Evolutionary conservation across 2,888 invertebrate genomes (phyloP).

Genomic region (Agriopis marginaria): DNA sequence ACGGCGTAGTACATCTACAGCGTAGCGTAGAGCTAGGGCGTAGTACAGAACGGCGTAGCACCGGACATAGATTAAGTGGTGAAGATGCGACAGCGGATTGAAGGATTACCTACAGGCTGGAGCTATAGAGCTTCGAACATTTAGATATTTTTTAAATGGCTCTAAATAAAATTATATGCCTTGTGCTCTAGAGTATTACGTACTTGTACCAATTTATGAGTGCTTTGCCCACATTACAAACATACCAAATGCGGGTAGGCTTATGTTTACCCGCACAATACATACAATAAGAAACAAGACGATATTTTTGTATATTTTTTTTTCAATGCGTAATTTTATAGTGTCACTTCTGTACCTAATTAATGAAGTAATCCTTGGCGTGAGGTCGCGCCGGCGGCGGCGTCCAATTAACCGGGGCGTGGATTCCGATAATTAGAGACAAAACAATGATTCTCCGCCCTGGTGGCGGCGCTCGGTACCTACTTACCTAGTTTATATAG

Average conservation of each 20-base stretch:
- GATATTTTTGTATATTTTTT: too few relatives aligned
- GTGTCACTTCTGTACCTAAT: constrained; percentile 21
- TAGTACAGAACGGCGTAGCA: constrained; percentile 8
- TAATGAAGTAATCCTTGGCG: constrained; percentile 28
- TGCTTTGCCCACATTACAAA: too few relatives aligned
- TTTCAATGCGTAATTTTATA: background rate
- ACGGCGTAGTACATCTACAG: constrained; percentile 10
- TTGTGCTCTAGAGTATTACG: too few relatives aligned
- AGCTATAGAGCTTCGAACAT: background rate
- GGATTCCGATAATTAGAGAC: constrained; percentile 42
- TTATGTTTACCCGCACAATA: too few relatives aligned
- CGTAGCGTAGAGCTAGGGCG: background rate
- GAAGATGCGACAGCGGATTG: constrained; percentile 19
- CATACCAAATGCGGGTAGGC: too few relatives aligned
- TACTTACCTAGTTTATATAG: background rate
- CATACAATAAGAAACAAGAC: too few relatives aligned
- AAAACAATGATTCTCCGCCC: constrained; percentile 37
- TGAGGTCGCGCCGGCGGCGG: constrained; percentile 28
- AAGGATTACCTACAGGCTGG: constrained; percentile 13
- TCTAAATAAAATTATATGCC: too few relatives aligned
- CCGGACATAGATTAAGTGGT: constrained; percentile 27
- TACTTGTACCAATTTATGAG: too few relatives aligned
- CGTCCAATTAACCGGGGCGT: constrained; percentile 40
- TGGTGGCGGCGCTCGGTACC: background rate
- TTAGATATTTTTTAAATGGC: too few relatives aligned